A percentile compares a stretch with the other conserved stretches of the same genome.
These are phyloP conservation scores for Latrodectus hesperus DNA, from an alignment of 2,888 invertebrate genomes.

Conservation along the genomic window DNA sequence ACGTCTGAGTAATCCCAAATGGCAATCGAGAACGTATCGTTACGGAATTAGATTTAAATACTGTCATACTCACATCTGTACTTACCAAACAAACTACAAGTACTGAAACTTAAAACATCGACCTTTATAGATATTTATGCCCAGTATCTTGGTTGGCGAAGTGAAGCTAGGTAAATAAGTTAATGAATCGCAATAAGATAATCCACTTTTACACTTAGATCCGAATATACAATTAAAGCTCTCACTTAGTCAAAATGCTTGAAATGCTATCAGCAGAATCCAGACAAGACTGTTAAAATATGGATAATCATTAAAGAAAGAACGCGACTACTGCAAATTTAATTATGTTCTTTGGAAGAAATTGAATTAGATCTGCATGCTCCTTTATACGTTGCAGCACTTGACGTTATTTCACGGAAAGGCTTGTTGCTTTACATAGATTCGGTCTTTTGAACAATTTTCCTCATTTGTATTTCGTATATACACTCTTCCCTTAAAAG, in stretches of 20 bases:
- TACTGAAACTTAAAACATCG: slow-evolving; percentile 14
- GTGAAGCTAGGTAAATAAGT: neutral
- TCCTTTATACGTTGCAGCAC: slow-evolving; percentile 7
- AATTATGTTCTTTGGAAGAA: slow-evolving; percentile 62
- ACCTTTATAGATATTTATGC: no score
- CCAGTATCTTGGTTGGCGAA: neutral
- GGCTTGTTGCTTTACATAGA: neutral
- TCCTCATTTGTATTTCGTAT: slow-evolving; percentile 55
- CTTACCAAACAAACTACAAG: neutral
- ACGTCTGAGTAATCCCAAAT: no score
- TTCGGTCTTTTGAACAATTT: neutral
- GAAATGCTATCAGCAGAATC: slow-evolving; percentile 38
- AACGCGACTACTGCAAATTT: slow-evolving; percentile 36
- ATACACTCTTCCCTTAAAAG: slow-evolving; percentile 27
- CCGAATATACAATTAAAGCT: slow-evolving; percentile 55
- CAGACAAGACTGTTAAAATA: slow-evolving; percentile 43
- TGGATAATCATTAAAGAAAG: slow-evolving; percentile 63
- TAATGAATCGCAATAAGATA: slow-evolving; percentile 26
- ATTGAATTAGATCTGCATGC: slow-evolving; percentile 51
- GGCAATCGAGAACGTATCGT: no score
- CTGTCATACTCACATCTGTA: neutral
- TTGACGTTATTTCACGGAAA: slow-evolving; percentile 15
- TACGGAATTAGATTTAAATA: neutral
- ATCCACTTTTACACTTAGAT: slow-evolving; percentile 52
- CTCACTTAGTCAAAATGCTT: slow-evolving; percentile 43